Percentiles rank a stretch among this genome's conserved stretches.
Conservation (phyloP, 1,140 invertebrate species). For the Rhyacophila brunnea region DNA sequence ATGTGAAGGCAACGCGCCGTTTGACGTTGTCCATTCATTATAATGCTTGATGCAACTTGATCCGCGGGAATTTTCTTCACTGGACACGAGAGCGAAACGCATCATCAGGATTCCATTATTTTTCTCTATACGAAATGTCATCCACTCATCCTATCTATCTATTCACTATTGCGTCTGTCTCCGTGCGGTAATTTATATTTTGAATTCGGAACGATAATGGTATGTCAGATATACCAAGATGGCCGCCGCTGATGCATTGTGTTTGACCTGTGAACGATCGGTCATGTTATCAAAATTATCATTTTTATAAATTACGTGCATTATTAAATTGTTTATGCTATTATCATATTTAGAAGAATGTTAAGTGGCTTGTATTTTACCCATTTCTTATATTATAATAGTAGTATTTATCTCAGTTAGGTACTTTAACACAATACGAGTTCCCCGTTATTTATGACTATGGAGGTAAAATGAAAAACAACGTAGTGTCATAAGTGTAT, state of each 20-base stretch:
- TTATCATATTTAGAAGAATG: no score
- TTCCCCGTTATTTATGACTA: no score
- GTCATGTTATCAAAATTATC: no score
- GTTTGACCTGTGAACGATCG: not conserved
- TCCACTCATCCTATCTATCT: not conserved
- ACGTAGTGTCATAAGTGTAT: no score
- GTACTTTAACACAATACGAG: no score
- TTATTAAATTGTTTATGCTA: no score
- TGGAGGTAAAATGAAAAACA: no score
- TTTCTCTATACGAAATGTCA: not conserved
- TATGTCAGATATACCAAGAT: not conserved
- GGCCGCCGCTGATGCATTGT: not conserved
- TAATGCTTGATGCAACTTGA: not conserved
- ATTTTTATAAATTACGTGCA: no score
- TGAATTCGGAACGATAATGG: not conserved
- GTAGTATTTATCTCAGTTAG: no score
- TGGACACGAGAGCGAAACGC: not conserved
- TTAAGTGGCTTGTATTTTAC: no score
- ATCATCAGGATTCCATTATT: not conserved
- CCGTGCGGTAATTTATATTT: constrained; percentile 4
- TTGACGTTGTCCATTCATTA: constrained; percentile 19
- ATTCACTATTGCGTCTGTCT: constrained; percentile 15
- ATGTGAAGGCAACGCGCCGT: constrained; percentile 7
- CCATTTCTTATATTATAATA: no score
- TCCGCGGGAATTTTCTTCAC: not conserved